A percentile compares a stretch with the other conserved stretches of the same genome.
Conservation (phyloP, 2,888 invertebrate species). For the Drosophila atroscutellata region DNA sequence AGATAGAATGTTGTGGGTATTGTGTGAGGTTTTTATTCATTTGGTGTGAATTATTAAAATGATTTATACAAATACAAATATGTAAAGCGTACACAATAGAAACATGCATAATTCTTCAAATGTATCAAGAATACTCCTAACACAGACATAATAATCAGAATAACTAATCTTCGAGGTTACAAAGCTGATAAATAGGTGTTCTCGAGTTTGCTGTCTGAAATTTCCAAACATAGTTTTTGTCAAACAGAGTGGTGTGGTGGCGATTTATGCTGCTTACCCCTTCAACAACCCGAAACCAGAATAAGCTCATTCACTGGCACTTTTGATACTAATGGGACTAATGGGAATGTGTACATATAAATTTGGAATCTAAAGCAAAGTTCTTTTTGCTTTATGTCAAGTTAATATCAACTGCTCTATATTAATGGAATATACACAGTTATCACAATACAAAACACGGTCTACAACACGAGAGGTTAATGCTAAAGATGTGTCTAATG, state of each 20-base stretch:
- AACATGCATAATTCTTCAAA: neutral
- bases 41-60: neutral
- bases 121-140: no score
- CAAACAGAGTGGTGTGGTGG: neutral
- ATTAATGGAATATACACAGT: neutral
- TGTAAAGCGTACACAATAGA: neutral
- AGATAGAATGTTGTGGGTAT: slow-evolving; percentile 1
- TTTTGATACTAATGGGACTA: neutral
- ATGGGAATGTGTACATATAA: neutral
- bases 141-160: no score
- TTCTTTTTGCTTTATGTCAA: neutral
- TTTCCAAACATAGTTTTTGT: neutral
- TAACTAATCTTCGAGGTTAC: no score
- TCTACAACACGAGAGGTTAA: neutral
- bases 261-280: slow-evolving; percentile 32
- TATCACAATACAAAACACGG: slow-evolving; percentile 4
- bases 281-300: slow-evolving; percentile 31
- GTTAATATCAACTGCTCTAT: neutral
- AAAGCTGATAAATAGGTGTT: neutral
- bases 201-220: slow-evolving; percentile 12
- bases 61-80: slow-evolving; percentile 11
- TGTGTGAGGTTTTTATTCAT: neutral
- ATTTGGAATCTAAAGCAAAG: slow-evolving; percentile 21
- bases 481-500: slow-evolving; percentile 3
- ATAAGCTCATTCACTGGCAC: slow-evolving; percentile 27